phyloP scores from a whole-genome alignment of 2,888 invertebrate genomes.

The Andrena minutula region DNA sequence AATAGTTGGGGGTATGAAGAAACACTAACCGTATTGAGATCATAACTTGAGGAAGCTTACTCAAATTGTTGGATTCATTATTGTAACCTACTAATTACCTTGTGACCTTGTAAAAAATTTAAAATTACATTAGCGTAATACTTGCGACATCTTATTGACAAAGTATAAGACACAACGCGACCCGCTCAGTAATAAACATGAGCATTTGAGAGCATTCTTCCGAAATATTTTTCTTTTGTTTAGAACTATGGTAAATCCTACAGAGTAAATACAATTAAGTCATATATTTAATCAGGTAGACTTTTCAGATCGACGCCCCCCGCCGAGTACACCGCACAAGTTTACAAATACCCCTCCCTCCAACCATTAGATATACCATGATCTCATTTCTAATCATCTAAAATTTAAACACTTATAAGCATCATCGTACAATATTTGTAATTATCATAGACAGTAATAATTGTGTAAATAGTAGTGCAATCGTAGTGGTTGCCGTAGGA shows the following conservation, averaged over 20 bases:
- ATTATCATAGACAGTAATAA: conserved; percentile 74
- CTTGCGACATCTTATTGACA: conserved; percentile 69
- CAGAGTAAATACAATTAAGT: conserved; percentile 84
- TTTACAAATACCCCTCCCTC: conserved; percentile 72
- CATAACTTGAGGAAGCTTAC: conserved; percentile 66
- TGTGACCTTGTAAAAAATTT: conserved; percentile 62
- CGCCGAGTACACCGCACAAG: conserved; percentile 69
- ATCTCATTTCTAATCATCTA: conserved; percentile 79
- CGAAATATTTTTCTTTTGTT: conserved; percentile 73
- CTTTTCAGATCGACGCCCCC: conserved; percentile 83
- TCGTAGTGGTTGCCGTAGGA: conserved; percentile 66
- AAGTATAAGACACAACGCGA: conserved; percentile 76
- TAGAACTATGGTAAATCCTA: conserved; percentile 83
- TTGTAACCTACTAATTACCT: conserved; percentile 71
- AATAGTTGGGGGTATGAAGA: conserved; percentile 46
- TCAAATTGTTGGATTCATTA: conserved; percentile 63
- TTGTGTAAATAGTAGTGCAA: conserved; percentile 67
- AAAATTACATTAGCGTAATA: conserved; percentile 70
- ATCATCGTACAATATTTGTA: conserved; percentile 75
- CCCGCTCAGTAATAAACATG: conserved; percentile 79
- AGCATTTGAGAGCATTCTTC: conserved; percentile 78
- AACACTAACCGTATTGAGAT: conserved; percentile 65
- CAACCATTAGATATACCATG: conserved; percentile 73
- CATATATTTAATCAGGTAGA: conserved; percentile 85
- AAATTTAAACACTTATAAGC: conserved; percentile 80